Evolutionary conservation across 2,113 vertebrate genomes (phyloP).

Genomic region (Engystomops pustulosus): DNA sequence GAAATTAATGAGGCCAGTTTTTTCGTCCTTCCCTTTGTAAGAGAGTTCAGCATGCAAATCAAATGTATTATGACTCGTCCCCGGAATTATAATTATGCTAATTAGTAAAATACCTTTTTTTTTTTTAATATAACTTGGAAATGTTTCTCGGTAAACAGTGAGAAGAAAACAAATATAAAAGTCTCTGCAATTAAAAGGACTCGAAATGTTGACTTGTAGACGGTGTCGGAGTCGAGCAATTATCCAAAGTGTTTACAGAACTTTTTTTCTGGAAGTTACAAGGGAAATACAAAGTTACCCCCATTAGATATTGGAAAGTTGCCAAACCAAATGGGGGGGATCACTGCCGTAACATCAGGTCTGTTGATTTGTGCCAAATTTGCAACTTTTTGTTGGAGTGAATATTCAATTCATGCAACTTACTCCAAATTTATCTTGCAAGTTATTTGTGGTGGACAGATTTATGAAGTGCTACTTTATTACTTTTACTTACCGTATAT

Average conservation of each 20-base stretch:
- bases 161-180: neutral
- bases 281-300: too few relatives aligned
- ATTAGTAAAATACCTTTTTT: constrained; percentile 39
- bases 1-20: constrained; percentile 68
- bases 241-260: neutral
- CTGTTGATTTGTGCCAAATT: too few relatives aligned
- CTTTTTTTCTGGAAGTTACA: neutral
- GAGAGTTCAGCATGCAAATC: constrained; percentile 22
- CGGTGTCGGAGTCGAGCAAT: neutral
- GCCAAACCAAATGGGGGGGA: too few relatives aligned
- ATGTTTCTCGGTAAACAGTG: neutral
- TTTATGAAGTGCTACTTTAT: too few relatives aligned
- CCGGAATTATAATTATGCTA: constrained; percentile 24
- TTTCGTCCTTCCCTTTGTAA: constrained; percentile 20
- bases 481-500: too few relatives aligned
- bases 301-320: too few relatives aligned
- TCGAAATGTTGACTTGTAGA: neutral
- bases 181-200: neutral
- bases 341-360: too few relatives aligned
- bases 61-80: constrained; percentile 26
- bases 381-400: too few relatives aligned
- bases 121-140: neutral
- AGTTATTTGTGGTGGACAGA: too few relatives aligned
- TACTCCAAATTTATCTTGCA: too few relatives aligned
- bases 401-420: too few relatives aligned